Evolutionary conservation across 2,797 vertebrate species (phyloP), one percentile per base, ranked within the genome.

Genomic region (Coccyzus lansbergi): DNA sequence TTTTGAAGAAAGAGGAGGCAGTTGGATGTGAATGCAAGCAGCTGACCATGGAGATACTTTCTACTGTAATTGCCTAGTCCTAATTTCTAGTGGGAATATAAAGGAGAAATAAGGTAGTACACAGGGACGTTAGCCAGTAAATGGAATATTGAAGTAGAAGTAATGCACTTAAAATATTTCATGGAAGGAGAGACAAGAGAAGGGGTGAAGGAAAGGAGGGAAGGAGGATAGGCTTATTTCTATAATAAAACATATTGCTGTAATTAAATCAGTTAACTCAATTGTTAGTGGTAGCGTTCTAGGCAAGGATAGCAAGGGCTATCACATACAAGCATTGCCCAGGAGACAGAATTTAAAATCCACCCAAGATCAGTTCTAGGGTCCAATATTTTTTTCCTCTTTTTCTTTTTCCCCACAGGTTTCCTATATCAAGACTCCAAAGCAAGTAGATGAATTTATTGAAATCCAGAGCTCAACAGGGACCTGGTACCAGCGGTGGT

Each of bases 381-480:
- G 18, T 44, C 17, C 21, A 24, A 12, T 15, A 46, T 14, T 46
- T 72, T 42, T 16, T 20, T 4, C 10, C 0, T 44, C 8, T 42
- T 75, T 64, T 29, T 33, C 2, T 34, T 5, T 6, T 9, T 15
- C 15, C 29, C 14, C 15, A 5, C 83, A 99, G 99, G 99, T 99
- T 74, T 98, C 99, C 77, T 98, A 99, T 87, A 99, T 99, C 79
- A 99, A 99, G 97, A 99, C 98, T 33, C 98, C 99, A 46, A 98
- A 99, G 95, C 98, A 99, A 97, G 98, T 99, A 31, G 99, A 99
- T 42, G 99, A 99, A 94, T 99, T 99, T 95, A 99, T 99, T 72
- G 99, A 99, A 98, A 99, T 99, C 93, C 99, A 99, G 96, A 99
- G 98, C 76, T 98, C 99, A 48, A 99, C 99, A 5, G 99, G 99